Conservation (phyloP, 1,140 invertebrate species). For the Bombus sylvicola region DNA sequence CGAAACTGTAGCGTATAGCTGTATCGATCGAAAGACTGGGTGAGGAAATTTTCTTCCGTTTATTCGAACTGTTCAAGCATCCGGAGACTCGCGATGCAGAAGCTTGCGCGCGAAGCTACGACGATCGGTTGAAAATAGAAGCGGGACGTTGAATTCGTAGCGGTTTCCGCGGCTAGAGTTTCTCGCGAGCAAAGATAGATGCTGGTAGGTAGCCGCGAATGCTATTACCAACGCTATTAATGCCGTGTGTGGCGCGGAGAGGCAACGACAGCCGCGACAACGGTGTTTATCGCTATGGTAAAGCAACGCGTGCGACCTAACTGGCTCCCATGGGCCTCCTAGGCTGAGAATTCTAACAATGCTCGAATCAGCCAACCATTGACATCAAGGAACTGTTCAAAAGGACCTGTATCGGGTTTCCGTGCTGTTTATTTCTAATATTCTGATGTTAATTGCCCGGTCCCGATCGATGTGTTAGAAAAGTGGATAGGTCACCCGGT, state of each 20-base stretch:
- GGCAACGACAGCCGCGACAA: conserved; percentile 11
- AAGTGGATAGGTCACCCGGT: too few relatives aligned
- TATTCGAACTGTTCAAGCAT: neutral
- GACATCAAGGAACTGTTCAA: neutral
- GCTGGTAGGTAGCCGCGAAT: conserved; percentile 38
- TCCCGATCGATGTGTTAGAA: neutral
- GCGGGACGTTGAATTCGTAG: conserved; percentile 49
- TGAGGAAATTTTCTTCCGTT: too few relatives aligned
- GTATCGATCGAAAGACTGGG: too few relatives aligned
- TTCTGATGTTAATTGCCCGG: conserved; percentile 2
- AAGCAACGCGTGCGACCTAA: conserved; percentile 29
- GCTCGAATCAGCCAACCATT: conserved; percentile 23
- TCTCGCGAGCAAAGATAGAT: conserved; percentile 60
- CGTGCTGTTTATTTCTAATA: neutral
- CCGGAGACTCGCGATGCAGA: neutral
- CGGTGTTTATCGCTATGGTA: too few relatives aligned
- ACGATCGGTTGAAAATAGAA: conserved; percentile 66
- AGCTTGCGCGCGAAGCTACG: conserved; percentile 11
- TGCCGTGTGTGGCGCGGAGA: neutral
- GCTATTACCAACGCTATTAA: conserved; percentile 46
- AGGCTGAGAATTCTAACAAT: neutral
- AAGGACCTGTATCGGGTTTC: neutral
- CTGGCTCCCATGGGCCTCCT: conserved; percentile 15
- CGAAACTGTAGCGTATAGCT: too few relatives aligned
- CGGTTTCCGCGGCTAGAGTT: conserved; percentile 49